These are phyloP conservation scores for Epinephelus malabaricus DNA, from an alignment of 2,797 vertebrate species.

Conservation along the genomic window DNA sequence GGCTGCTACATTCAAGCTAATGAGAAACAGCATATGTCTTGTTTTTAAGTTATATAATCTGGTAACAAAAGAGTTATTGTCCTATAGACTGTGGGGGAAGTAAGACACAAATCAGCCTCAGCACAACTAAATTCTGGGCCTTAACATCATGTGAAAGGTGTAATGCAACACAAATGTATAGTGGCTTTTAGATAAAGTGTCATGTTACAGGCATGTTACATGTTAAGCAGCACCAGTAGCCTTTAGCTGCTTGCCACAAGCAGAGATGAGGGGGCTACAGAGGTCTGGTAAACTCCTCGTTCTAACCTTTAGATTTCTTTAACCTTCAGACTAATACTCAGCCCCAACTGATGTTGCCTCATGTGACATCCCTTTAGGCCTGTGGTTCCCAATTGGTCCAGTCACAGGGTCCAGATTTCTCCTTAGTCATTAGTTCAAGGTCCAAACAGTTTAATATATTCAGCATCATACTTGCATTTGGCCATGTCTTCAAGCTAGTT, in stretches of 20 bases:
- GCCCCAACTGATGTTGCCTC: too few relatives aligned
- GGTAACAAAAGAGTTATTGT: neutral
- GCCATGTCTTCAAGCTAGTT: too few relatives aligned
- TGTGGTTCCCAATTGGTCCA: too few relatives aligned
- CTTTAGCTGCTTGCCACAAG: neutral
- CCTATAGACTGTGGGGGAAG: neutral
- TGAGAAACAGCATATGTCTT: slow-evolving; percentile 23
- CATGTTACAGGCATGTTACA: too few relatives aligned
- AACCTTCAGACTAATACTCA: too few relatives aligned
- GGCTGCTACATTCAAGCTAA: slow-evolving; percentile 3
- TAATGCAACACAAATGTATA: neutral
- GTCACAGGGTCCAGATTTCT: too few relatives aligned
- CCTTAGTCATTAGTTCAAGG: too few relatives aligned
- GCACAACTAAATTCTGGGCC: neutral
- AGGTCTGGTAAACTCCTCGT: neutral
- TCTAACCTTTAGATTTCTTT: too few relatives aligned
- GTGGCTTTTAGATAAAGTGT: neutral
- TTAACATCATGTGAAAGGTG: neutral
- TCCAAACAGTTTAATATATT: too few relatives aligned
- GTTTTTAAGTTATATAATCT: slow-evolving; percentile 38
- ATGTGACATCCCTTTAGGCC: too few relatives aligned
- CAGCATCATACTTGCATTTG: too few relatives aligned
- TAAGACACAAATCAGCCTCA: neutral
- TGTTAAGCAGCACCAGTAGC: neutral
- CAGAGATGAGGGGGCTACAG: neutral